These are phyloP conservation scores for Eupithecia vulgata DNA, from an alignment of 2,888 invertebrate species.

Conservation along the genomic window DNA sequence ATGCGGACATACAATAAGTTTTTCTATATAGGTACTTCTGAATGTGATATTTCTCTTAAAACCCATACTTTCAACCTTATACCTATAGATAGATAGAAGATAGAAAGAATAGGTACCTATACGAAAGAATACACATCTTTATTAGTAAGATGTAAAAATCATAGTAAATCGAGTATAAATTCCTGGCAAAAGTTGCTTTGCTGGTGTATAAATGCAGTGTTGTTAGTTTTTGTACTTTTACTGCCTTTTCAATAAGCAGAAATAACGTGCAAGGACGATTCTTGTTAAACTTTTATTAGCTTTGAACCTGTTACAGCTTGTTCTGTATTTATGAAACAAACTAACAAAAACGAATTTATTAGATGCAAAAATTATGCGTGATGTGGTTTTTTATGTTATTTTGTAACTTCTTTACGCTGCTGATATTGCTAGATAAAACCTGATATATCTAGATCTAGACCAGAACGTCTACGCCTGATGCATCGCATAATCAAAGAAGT, in stretches of 20 bases:
- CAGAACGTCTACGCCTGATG: not conserved
- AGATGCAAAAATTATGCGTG: not conserved
- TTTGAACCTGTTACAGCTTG: not conserved
- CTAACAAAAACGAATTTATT: not conserved
- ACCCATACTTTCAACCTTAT: not conserved
- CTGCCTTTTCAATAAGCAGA: not conserved
- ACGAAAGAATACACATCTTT: too few relatives aligned
- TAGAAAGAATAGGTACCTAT: too few relatives aligned
- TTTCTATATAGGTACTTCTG: not conserved
- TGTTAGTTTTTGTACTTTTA: conserved; percentile 9
- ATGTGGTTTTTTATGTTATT: not conserved
- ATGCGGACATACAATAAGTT: not conserved
- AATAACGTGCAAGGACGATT: not conserved
- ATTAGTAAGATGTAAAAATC: not conserved
- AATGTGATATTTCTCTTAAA: not conserved
- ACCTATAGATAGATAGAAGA: too few relatives aligned
- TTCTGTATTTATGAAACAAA: not conserved
- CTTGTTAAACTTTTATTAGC: not conserved
- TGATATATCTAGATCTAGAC: conserved; percentile 1
- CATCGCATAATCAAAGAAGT: not conserved
- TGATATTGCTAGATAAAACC: not conserved
- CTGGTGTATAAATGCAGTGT: conserved; percentile 10
- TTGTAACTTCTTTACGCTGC: not conserved
- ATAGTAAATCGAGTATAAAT: conserved; percentile 10
- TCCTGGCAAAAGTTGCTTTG: conserved; percentile 25